Conservation (phyloP, 2,113 vertebrate species). For the rat (Rattus norvegicus) region DNA sequence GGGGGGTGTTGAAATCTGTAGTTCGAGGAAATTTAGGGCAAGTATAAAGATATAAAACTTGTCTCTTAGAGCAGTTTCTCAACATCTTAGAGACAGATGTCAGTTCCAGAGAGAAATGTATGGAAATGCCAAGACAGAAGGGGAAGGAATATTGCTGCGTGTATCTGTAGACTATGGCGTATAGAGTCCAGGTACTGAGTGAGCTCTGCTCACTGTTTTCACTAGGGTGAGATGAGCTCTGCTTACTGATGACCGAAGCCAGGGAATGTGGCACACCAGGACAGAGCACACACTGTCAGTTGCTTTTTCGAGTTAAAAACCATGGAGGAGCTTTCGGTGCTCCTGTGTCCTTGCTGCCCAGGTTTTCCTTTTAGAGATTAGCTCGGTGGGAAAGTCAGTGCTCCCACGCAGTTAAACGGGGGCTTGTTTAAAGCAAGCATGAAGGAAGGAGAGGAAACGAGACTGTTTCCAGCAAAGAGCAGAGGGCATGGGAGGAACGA, state of each 20-base stretch:
- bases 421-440: not conserved
- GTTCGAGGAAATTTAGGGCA: not conserved
- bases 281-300: conserved; percentile 9
- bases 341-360: conserved; percentile 46
- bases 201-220: conserved; percentile 27
- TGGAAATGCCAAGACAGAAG: not conserved
- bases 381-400: conserved; percentile 16
- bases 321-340: not conserved
- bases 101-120: conserved; percentile 37
- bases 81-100: conserved; percentile 36
- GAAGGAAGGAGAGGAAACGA: not conserved
- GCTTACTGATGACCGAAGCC: not conserved
- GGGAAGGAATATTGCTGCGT: not conserved
- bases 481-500: conserved; percentile 42
- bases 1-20: not conserved
- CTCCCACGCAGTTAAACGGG: conserved; percentile 1
- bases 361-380: conserved; percentile 55
- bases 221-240: not conserved
- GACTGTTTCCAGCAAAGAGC: conserved; percentile 40
- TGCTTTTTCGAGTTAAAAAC: conserved; percentile 39
- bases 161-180: not conserved
- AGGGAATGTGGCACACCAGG: not conserved
- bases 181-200: not conserved
- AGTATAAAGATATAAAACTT: not conserved
- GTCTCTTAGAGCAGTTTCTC: not conserved